Evolutionary conservation across 2,113 vertebrate species (phyloP).

Genomic region (Myocastor coypus): DNA sequence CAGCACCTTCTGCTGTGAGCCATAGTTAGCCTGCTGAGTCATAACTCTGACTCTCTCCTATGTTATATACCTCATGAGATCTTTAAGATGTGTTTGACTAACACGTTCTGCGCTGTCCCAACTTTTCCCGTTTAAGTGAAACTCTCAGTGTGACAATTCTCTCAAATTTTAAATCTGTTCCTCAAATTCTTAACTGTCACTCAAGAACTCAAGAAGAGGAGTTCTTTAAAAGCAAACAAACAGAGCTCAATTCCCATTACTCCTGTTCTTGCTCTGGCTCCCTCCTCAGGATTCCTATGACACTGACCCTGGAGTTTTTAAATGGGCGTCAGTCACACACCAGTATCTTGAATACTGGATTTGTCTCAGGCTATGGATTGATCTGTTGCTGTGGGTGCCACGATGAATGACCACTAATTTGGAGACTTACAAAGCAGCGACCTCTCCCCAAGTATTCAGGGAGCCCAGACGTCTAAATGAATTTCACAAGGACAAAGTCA

Average conservation of each 20-base stretch:
- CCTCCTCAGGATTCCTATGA: neutral
- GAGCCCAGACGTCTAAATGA: neutral
- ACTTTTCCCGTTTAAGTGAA: neutral
- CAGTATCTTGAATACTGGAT: neutral
- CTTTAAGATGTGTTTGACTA: neutral
- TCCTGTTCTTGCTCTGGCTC: neutral
- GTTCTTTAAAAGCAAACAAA: too few species aligned
- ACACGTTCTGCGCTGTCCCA: neutral
- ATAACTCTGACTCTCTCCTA: neutral
- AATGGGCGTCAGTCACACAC: fast-evolving
- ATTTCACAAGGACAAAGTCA: neutral
- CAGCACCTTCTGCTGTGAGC: neutral
- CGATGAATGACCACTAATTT: neutral
- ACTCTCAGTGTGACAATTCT: neutral
- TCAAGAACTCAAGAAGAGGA: neutral
- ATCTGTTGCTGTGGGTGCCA: neutral
- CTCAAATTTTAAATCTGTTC: neutral
- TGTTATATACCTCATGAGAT: neutral
- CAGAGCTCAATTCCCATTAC: neutral
- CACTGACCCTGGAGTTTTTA: neutral
- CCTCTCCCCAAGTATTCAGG: neutral
- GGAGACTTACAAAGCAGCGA: neutral
- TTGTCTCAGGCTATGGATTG: neutral
- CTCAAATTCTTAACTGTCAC: neutral
- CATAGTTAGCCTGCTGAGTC: neutral